Conservation (phyloP, 2,888 invertebrate genomes). For the Archaeoteleia sp. region DNA sequence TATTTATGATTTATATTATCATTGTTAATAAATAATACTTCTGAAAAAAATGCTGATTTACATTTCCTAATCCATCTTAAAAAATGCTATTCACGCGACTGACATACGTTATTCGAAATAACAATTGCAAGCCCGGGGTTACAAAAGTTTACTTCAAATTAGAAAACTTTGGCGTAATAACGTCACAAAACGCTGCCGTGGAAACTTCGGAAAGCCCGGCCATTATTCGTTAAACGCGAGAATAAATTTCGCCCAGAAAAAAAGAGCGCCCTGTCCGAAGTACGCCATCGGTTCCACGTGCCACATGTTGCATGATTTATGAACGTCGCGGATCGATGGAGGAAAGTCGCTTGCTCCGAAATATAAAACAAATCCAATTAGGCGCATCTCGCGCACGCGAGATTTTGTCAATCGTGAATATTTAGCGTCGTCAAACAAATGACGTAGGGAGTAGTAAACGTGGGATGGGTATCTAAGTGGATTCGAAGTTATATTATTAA, state of each 20-base stretch:
- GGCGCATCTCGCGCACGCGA: background rate
- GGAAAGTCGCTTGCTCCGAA: background rate
- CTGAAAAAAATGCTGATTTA: no score
- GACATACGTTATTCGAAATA: constrained; percentile 21
- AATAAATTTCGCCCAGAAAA: constrained; percentile 18
- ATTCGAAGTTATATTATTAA: constrained; percentile 45
- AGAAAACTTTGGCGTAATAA: constrained; percentile 12
- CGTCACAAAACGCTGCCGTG: constrained; percentile 7
- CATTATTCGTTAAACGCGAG: constrained; percentile 18
- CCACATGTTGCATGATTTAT: constrained; percentile 39
- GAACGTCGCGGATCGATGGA: constrained; percentile 6
- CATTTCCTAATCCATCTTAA: no score
- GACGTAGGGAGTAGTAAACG: background rate
- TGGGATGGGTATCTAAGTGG: constrained; percentile 16
- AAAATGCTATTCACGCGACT: no score
- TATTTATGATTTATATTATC: no score
- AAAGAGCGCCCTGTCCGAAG: background rate
- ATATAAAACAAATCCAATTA: background rate
- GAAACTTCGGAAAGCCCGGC: constrained; percentile 7
- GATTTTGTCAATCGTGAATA: background rate
- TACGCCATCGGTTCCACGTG: constrained; percentile 16
- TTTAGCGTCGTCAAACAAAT: background rate
- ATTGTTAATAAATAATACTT: no score
- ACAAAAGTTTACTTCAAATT: constrained; percentile 12
- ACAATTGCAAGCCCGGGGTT: constrained; percentile 4